Conservation (phyloP, 2,797 vertebrate species). For the Dallia pectoralis region DNA sequence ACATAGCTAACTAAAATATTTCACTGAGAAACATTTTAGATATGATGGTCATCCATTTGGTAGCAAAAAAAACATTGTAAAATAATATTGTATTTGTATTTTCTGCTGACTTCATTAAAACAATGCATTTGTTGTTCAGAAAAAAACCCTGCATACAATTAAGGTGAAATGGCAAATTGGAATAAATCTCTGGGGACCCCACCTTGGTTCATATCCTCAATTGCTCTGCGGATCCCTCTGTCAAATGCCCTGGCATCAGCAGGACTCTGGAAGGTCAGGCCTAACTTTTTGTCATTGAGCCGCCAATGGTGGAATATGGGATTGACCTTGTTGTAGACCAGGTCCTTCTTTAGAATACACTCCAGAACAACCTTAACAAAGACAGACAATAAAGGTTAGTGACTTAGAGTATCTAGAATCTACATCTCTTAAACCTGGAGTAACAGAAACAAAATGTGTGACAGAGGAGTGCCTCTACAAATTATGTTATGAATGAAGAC, state of each 20-base stretch:
- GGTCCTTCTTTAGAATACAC: constrained; percentile 91
- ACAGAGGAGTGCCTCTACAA: constrained; percentile 60
- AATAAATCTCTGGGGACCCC: neutral
- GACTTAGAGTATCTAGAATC: neutral
- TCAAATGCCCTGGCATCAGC: constrained; percentile 97
- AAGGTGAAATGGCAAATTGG: neutral
- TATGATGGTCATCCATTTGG: too few relatives aligned
- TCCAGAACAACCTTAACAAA: constrained; percentile 91
- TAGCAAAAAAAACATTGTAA: too few relatives aligned
- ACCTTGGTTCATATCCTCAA: constrained; percentile 97
- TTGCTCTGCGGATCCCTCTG: constrained; percentile 91
- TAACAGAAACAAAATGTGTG: constrained; percentile 54
- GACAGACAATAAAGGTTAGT: neutral
- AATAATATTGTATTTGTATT: too few relatives aligned
- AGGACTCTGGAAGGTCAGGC: constrained; percentile 98
- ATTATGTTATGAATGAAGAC: constrained; percentile 75
- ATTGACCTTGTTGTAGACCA: constrained; percentile 98
- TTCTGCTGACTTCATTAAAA: too few relatives aligned
- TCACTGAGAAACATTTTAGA: too few relatives aligned
- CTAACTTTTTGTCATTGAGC: constrained; percentile 98
- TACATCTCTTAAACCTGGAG: too few relatives aligned
- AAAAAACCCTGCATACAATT: constrained; percentile 16
- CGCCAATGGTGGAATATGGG: constrained; percentile 99
- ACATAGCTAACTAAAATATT: too few relatives aligned
- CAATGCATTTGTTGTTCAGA: neutral